Conservation (phyloP, 1,140 invertebrate genomes). For the Lordiphosa mommai region DNA sequence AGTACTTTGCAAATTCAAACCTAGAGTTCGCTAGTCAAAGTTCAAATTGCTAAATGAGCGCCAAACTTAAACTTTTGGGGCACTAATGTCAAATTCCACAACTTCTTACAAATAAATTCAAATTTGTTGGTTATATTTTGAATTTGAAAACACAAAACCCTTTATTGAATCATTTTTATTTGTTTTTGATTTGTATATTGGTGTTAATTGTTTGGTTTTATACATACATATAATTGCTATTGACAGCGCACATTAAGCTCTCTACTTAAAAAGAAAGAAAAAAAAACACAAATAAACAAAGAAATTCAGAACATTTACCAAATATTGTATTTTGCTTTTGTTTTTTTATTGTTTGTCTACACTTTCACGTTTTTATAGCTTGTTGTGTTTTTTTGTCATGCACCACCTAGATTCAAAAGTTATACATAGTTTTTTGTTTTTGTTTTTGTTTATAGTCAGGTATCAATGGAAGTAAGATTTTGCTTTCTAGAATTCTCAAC, state of each 20-base stretch:
- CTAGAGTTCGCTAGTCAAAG: no score
- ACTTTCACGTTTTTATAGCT: conserved; percentile 7
- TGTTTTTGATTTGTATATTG: conserved; percentile 53
- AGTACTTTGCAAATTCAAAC: neutral
- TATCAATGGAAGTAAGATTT: conserved; percentile 68
- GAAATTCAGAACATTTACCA: conserved; percentile 5
- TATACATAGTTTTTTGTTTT: conserved; percentile 23
- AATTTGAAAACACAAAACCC: conserved; percentile 32
- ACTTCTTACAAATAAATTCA: no score
- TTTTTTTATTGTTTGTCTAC: conserved; percentile 8
- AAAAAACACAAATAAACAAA: conserved; percentile 47
- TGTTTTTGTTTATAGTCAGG: conserved; percentile 62
- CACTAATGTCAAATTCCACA: no score
- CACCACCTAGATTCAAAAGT: conserved; percentile 61
- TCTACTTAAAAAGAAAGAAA: conserved; percentile 58
- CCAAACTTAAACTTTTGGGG: conserved; percentile 72
- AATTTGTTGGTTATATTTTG: conserved; percentile 6
- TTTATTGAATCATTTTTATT: conserved; percentile 57
- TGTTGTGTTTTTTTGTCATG: conserved; percentile 34
- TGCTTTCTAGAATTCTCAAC: no score
- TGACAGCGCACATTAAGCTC: conserved; percentile 74
- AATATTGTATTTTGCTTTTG: no score
- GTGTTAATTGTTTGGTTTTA: conserved; percentile 48
- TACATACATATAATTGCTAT: conserved; percentile 47
- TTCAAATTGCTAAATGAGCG: no score